Base-by-base conservation (phyloP, 2,888 invertebrate genomes). In the Synanthedon myopaeformis region DNA sequence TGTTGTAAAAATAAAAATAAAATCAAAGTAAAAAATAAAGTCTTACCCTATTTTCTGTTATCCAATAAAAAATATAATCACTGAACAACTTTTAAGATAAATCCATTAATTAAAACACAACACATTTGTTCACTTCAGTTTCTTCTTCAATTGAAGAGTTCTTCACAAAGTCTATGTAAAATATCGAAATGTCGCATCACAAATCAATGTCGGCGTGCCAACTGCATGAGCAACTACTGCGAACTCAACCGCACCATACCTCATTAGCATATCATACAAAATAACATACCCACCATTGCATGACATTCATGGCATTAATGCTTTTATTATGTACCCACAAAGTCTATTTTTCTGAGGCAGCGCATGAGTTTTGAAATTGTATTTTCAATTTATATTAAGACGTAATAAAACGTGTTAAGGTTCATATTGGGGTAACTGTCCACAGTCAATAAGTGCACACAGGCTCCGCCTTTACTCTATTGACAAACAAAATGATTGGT, bases 231-330 rank as follows among this genome's bases (percentile, higher is more conserved):
- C 77, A 78, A 79, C 84, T 78, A 80, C 78, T 77, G 77, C 83
- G 77, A 84, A 86, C 86, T 85, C 83, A 71, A 69, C 74, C 75
- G 70, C 72, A 76, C 78, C 76, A 78, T 74, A 71, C 79, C 76
- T 82, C 84, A 85, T 83, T 83, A 84, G 76, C 81, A 79, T 76
- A 72, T 79, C n/a, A 74, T 70, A 83, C 80, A 80, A 79, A 78
- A 79, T 70, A 77, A 76, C 74, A 76, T 76, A 76, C 74, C 79
- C 72, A 74, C 71, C 69, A 70, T 62, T 61, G 63, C 42, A 13
- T 28, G 42, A 50, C 14, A 12, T 55, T n/a, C 63, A 65, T 53
- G 57, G 61, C 55, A 81, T 58, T 70, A 64, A 59, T 58, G 61
- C 55, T 67, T 69, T 55, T 79, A 76, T 58, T 10, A 1, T 56